A percentile compares a stretch with the other conserved stretches of the same genome.
These are phyloP conservation scores for Brenthis ino DNA, from an alignment of 2,888 invertebrate genomes.

Conservation along the genomic window DNA sequence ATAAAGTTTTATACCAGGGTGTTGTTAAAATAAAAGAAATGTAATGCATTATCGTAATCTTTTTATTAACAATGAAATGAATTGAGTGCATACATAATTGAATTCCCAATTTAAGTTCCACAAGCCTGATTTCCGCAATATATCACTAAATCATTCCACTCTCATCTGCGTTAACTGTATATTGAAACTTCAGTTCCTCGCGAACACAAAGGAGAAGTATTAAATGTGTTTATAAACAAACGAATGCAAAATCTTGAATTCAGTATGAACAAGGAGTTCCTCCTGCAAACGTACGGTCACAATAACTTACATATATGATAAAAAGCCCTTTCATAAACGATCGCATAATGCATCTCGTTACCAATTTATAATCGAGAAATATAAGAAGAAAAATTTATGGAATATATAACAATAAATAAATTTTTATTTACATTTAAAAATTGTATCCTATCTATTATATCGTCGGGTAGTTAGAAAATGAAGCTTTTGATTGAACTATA, in stretches of 20 bases:
- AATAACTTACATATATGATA: slow-evolving; percentile 62
- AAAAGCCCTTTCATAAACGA: slow-evolving; percentile 74
- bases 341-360: slow-evolving; percentile 74
- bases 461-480: slow-evolving; percentile 61
- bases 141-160: slow-evolving; percentile 55
- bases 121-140: slow-evolving; percentile 65
- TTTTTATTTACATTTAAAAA: slow-evolving; percentile 80
- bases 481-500: slow-evolving; percentile 51
- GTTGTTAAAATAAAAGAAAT: slow-evolving; percentile 44
- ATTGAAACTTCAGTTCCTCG: slow-evolving; percentile 34
- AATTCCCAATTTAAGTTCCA: slow-evolving; percentile 71
- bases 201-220: slow-evolving; percentile 51
- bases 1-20: neutral
- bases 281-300: slow-evolving; percentile 40
- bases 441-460: slow-evolving; percentile 78
- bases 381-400: slow-evolving; percentile 77
- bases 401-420: slow-evolving; percentile 82
- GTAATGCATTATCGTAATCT: slow-evolving; percentile 67
- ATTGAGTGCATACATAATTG: slow-evolving; percentile 78
- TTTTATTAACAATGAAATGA: slow-evolving; percentile 82
- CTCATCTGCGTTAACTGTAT: slow-evolving; percentile 47
- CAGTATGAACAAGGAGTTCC: slow-evolving; percentile 41
- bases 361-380: slow-evolving; percentile 78
- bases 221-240: slow-evolving; percentile 56
- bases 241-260: slow-evolving; percentile 43